Evolutionary conservation across 1,140 invertebrate genomes (phyloP).

Genomic region (Antheraea mylitta): DNA sequence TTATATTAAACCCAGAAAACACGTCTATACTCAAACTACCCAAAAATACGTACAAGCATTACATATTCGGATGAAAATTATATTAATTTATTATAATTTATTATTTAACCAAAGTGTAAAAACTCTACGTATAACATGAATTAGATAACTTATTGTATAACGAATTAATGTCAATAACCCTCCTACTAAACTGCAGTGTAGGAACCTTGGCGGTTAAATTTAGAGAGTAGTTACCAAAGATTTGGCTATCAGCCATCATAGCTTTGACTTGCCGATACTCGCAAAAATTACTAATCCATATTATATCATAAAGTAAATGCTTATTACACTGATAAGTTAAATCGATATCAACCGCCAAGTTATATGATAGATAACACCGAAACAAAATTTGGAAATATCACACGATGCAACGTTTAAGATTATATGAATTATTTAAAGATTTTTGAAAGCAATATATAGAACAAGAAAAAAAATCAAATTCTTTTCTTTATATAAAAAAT

Average conservation of each 20-base stretch:
- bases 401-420: neutral
- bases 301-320: neutral
- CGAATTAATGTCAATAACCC: slow-evolving; percentile 69
- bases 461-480: neutral
- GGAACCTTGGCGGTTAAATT: slow-evolving; percentile 67
- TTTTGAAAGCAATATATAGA: neutral
- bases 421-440: neutral
- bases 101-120: too few species aligned
- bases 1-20: neutral
- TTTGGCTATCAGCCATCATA: slow-evolving; percentile 59
- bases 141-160: slow-evolving; percentile 64
- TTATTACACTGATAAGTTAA: slow-evolving; percentile 1
- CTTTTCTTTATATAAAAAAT: neutral
- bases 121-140: slow-evolving; percentile 29
- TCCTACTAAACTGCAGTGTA: slow-evolving; percentile 57
- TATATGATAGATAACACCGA: neutral
- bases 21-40: neutral
- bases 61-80: too few species aligned
- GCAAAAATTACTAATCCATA: slow-evolving; percentile 25
- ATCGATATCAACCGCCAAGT: neutral
- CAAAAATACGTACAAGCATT: too few species aligned
- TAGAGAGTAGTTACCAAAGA: slow-evolving; percentile 63
- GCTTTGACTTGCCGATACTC: slow-evolving; percentile 45
- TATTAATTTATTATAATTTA: too few species aligned
- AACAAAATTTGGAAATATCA: neutral